phyloP scores from a whole-genome alignment of 2,797 vertebrate genomes.

The Coreius guichenoti region DNA sequence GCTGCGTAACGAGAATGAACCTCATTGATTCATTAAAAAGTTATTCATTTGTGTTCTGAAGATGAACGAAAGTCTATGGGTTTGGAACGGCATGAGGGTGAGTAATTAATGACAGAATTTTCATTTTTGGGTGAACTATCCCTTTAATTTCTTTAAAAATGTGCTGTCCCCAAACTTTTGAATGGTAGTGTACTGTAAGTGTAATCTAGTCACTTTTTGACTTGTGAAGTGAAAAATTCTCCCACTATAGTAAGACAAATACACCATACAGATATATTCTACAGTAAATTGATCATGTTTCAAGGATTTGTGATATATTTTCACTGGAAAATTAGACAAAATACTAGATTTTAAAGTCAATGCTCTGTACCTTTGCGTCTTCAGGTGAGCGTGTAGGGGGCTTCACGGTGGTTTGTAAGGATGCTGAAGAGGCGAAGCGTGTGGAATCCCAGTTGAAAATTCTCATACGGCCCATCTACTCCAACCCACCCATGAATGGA shows the following conservation, averaged over 20 bases:
- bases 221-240: neutral
- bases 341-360: neutral
- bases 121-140: too few relatives aligned
- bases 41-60: too few relatives aligned
- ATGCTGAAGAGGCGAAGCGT: constrained; percentile 91
- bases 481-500: constrained; percentile 94
- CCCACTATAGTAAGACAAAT: neutral
- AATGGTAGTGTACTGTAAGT: neutral
- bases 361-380: constrained; percentile 1
- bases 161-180: neutral
- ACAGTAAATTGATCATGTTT: neutral
- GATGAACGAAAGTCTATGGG: too few relatives aligned
- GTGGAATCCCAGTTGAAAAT: constrained; percentile 98
- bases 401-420: constrained; percentile 91
- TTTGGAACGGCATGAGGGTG: too few relatives aligned
- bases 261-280: neutral
- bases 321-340: neutral
- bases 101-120: too few relatives aligned
- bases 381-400: constrained; percentile 96
- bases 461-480: constrained; percentile 97
- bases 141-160: neutral
- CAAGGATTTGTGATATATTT: neutral
- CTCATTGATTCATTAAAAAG: too few relatives aligned
- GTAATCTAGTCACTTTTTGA: neutral
- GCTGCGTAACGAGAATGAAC: too few relatives aligned